Conservation (phyloP, 1,140 invertebrate genomes). For the Helicorthomorpha holstii region DNA sequence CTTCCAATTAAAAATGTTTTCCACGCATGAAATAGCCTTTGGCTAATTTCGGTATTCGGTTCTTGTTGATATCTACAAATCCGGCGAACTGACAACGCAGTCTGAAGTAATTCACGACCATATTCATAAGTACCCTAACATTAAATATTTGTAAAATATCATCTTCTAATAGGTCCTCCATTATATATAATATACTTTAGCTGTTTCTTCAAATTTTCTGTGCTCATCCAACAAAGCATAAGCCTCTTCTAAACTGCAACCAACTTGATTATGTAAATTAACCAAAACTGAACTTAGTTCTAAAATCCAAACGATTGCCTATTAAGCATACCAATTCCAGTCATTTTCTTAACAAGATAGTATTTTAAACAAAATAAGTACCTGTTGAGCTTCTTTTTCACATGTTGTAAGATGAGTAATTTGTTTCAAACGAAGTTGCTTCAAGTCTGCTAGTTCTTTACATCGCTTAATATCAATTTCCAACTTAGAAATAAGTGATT, state of each 20-base stretch:
- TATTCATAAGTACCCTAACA: conserved; percentile 57
- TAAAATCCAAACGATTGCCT: conserved; percentile 54
- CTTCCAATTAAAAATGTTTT: conserved; percentile 45
- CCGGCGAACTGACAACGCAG: conserved; percentile 49
- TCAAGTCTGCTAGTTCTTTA: conserved; percentile 33
- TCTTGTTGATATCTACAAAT: conserved; percentile 47
- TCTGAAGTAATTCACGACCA: conserved; percentile 53
- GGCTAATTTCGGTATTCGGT: conserved; percentile 33
- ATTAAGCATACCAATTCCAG: conserved; percentile 8
- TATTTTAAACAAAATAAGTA: conserved; percentile 15
- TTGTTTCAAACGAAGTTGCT: conserved; percentile 52
- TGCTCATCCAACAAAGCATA: conserved; percentile 54
- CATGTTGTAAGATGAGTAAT: conserved; percentile 52
- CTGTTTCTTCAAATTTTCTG: conserved; percentile 56
- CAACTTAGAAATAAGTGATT: conserved; percentile 37
- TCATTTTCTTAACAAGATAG: conserved; percentile 9
- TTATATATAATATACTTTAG: conserved; percentile 39
- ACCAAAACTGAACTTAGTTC: conserved; percentile 52
- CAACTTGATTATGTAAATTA: conserved; percentile 48
- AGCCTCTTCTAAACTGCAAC: conserved; percentile 49
- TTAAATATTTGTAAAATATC: not conserved
- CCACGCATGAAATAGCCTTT: conserved; percentile 46
- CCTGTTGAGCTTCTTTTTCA: conserved; percentile 51
- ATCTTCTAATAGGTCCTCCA: not conserved
- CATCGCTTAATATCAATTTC: conserved; percentile 28